Conservation (phyloP, 2,888 invertebrate species). For the Drosophila austrosaltans region DNA sequence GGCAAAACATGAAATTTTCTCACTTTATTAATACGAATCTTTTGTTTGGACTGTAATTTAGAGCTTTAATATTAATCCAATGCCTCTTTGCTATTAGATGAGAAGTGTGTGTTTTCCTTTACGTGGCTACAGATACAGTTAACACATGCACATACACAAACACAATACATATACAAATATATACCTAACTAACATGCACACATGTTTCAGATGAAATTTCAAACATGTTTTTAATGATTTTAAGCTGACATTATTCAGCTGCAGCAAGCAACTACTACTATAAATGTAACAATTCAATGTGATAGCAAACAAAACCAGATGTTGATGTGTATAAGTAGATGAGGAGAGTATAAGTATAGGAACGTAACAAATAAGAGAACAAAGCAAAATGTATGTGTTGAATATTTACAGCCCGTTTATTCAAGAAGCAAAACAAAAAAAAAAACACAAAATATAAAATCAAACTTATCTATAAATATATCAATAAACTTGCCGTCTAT, state of each 20-base stretch:
- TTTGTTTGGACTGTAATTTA: background rate
- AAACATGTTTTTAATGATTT: constrained; percentile 74
- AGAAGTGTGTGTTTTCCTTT: background rate
- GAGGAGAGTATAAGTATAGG: constrained; percentile 64
- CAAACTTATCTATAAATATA: constrained; percentile 73
- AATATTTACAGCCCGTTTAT: constrained; percentile 80
- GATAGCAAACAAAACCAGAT: constrained; percentile 81
- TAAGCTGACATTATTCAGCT: constrained; percentile 67
- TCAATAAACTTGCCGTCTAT: constrained; percentile 77
- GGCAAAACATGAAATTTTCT: background rate
- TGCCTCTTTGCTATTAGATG: background rate
- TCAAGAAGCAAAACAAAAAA: constrained; percentile 54
- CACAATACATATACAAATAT: constrained; percentile 28
- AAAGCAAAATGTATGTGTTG: constrained; percentile 70
- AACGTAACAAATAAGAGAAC: constrained; percentile 54
- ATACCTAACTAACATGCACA: constrained; percentile 28
- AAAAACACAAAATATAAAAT: constrained; percentile 59
- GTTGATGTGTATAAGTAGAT: constrained; percentile 69
- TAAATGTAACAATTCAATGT: constrained; percentile 83
- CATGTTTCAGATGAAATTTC: constrained; percentile 77
- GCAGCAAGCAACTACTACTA: constrained; percentile 78
- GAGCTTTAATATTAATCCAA: constrained; percentile 3
- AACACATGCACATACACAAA: constrained; percentile 18
- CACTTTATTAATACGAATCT: background rate
- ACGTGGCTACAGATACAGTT: constrained; percentile 26